phyloP scores from a whole-genome alignment of 2,888 invertebrate species.

The Cancer borealis region DNA sequence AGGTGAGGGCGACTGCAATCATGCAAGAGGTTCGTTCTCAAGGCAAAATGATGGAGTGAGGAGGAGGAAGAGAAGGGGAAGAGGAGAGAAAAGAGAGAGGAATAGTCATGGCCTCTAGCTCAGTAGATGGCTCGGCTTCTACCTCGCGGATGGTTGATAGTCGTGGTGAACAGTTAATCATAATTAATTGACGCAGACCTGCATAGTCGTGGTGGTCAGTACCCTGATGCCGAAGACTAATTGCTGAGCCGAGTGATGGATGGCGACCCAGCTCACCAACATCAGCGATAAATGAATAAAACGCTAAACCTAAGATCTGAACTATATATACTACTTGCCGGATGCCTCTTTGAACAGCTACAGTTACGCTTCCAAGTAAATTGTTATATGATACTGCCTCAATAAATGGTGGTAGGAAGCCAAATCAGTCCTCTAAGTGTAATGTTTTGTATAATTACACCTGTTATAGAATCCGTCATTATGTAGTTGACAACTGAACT shows the following conservation, averaged over 20 bases:
- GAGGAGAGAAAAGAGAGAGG: conserved; percentile 51
- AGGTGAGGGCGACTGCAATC: conserved; percentile 38
- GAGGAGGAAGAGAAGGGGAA: conserved; percentile 78
- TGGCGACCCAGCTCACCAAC: conserved; percentile 29
- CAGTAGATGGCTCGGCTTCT: background rate
- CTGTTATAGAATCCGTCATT: background rate
- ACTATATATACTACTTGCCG: background rate
- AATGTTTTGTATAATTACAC: background rate
- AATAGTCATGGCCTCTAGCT: conserved; percentile 46
- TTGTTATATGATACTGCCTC: background rate
- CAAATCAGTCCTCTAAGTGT: background rate
- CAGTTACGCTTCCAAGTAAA: background rate
- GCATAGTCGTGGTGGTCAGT: conserved; percentile 45
- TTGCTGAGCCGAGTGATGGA: background rate
- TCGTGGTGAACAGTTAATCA: conserved; percentile 26
- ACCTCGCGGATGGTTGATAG: conserved; percentile 14
- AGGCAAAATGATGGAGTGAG: conserved; percentile 48
- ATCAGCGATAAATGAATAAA: conserved; percentile 38
- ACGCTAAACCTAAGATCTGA: conserved; percentile 6
- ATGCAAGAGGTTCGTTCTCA: conserved; percentile 41
- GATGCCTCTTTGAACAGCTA: background rate
- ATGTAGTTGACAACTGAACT: background rate
- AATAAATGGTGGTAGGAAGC: background rate
- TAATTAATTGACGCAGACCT: conserved; percentile 38
- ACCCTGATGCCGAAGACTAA: conserved; percentile 38